Base-by-base conservation (phyloP, 2,113 vertebrate genomes). In the Anser cygnoides region DNA sequence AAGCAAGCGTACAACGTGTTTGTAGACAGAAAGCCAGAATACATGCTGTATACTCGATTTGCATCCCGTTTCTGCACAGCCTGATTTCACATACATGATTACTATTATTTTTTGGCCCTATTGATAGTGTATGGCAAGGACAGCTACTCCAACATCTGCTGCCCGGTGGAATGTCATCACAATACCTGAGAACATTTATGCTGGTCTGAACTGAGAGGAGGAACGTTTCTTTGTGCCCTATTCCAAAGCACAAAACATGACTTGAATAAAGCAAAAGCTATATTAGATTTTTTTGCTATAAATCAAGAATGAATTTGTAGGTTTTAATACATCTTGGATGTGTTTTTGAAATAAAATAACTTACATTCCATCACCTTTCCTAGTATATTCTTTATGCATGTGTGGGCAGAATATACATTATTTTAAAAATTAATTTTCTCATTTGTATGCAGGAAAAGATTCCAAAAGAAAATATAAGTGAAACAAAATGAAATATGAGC, bases 341-440 rank as follows among this genome's bases (percentile, higher is more conserved):
- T 78, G 54, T 49, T 92, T 91, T 84, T 92, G 37, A 80, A 89
- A 90, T 63, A 79, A 87, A 80, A 80, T 62, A 46, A n/a, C 68
- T 83, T 93, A 10, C 4, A 41, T 90, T 65, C 72, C 49, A 29
- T 71, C 17, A 50, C 26, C 77, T 90, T 81, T 52, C 46, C n/a
- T 85, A 17, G 28, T 46, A 35, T 63, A 59, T 84, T 81, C 43
- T 80, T 92, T 77, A 78, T 43, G 65, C 41, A 16, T 62, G 29
- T 72, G 35, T 95, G 31, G 65, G 67, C 62, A 71, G 14, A 52
- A 11, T 78, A 79, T 49, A 62, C 12, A 44, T 58, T 52, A 65
- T 79, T 91, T 85, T 61, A 72, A 49, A 87, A 89, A 91, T 62
- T 85, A 72, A 62, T 82, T 91, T 89, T 91, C 57, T 75, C 58